Evolutionary conservation across 2,797 vertebrate genomes (phyloP).

Genomic region (Pristis pectinata): DNA sequence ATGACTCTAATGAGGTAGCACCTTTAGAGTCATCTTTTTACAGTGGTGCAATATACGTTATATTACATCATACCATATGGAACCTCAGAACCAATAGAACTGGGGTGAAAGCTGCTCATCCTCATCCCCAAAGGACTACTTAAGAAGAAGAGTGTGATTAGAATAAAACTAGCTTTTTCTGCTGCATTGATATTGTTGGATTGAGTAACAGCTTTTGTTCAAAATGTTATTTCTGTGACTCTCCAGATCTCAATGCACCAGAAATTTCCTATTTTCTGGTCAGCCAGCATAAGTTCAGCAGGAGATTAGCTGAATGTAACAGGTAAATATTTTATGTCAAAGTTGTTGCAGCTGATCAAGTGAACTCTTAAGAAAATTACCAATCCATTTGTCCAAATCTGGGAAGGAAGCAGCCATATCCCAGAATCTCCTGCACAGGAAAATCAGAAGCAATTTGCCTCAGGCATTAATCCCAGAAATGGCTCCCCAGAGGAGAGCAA

Average conservation of each 20-base stretch:
- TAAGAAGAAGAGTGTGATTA: not conserved
- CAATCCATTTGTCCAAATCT: not conserved
- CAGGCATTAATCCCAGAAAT: not conserved
- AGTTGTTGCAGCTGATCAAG: not conserved
- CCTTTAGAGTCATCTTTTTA: no score
- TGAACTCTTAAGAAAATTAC: not conserved
- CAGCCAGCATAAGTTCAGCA: not conserved
- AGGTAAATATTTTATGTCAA: not conserved
- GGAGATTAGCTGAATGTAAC: not conserved
- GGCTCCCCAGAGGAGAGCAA: not conserved
- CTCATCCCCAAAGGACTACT: no score
- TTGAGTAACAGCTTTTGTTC: not conserved
- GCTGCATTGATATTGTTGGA: not conserved
- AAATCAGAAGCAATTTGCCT: not conserved
- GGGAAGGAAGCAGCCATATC: not conserved
- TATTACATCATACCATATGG: no score
- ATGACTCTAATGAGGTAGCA: no score
- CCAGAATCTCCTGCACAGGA: not conserved
- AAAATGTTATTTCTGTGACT: not conserved
- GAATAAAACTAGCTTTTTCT: not conserved
- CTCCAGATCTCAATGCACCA: not conserved
- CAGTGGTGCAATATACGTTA: no score
- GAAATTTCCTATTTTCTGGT: not conserved
- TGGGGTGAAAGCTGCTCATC: no score
- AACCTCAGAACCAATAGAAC: no score